Conservation (phyloP, 2,888 invertebrate species). For the Catonia carolina region DNA sequence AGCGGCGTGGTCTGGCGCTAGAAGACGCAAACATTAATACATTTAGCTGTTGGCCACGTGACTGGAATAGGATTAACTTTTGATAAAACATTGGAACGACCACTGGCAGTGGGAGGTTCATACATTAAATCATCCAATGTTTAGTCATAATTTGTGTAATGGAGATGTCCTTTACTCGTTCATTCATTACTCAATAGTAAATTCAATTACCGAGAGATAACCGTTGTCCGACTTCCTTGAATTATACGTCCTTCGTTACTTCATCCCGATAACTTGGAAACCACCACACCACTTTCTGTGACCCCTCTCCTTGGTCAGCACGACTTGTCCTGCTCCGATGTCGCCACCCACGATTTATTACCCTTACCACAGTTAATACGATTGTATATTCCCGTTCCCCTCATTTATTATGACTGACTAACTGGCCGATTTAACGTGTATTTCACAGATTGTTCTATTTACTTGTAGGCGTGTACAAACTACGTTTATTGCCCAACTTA, state of each 20-base stretch:
- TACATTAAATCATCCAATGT: slow-evolving; percentile 5
- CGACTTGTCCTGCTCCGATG: no score
- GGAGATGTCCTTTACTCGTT: slow-evolving; percentile 6
- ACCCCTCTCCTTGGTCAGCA: not conserved
- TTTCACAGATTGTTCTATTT: no score
- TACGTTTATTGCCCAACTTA: no score
- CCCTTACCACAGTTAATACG: slow-evolving; percentile 4
- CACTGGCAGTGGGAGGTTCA: not conserved
- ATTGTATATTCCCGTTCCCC: not conserved
- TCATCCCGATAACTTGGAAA: not conserved
- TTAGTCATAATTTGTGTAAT: slow-evolving; percentile 11
- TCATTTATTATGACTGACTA: not conserved
- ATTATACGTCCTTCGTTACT: not conserved
- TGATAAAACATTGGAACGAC: slow-evolving; percentile 10
- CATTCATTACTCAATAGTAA: slow-evolving; percentile 10
- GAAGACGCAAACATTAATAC: slow-evolving; percentile 12
- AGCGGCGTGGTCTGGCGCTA: slow-evolving; percentile 1
- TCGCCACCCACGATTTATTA: not conserved
- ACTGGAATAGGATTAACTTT: slow-evolving; percentile 6
- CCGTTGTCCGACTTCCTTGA: slow-evolving; percentile 1
- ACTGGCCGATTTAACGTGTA: no score
- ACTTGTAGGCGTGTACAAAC: no score
- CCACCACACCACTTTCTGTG: not conserved
- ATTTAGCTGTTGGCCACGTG: slow-evolving; percentile 5
- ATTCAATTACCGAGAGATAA: slow-evolving; percentile 12